phyloP scores from a whole-genome alignment of 2,113 vertebrate genomes.

The Pavo muticus region DNA sequence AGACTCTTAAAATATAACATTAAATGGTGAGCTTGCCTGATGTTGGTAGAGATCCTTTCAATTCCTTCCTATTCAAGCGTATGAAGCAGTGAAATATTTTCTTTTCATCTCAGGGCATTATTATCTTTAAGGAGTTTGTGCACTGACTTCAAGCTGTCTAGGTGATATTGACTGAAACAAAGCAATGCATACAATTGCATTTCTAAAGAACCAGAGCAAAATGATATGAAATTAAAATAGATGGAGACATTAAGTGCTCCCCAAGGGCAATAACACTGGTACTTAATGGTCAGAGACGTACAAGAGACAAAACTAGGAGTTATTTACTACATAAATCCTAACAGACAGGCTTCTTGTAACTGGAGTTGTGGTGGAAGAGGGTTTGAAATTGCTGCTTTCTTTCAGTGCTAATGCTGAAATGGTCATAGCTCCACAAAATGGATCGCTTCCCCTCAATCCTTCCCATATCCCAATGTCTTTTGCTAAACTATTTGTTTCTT shows the following conservation, averaged over 20 bases:
- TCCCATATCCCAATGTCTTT: neutral
- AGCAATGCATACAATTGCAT: slow-evolving; percentile 56
- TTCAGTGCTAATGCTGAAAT: neutral
- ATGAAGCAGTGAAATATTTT: slow-evolving; percentile 37
- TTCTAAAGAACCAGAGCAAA: slow-evolving; percentile 64
- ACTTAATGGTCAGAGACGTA: slow-evolving; percentile 55
- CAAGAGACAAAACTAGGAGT: slow-evolving; percentile 38
- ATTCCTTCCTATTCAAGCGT: neutral
- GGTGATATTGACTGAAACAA: slow-evolving; percentile 67
- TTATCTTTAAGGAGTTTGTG: slow-evolving; percentile 51
- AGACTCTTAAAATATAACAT: slow-evolving; percentile 15
- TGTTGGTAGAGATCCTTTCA: neutral
- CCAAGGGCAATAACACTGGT: slow-evolving; percentile 28
- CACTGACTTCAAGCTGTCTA: slow-evolving; percentile 42
- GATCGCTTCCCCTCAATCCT: neutral
- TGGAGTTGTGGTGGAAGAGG: neutral
- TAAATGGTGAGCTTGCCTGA: neutral
- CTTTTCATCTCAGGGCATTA: slow-evolving; percentile 31
- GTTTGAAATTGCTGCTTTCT: slow-evolving; percentile 19
- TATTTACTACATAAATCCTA: slow-evolving; percentile 18
- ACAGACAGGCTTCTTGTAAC: slow-evolving; percentile 12
- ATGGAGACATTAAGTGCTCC: slow-evolving; percentile 60
- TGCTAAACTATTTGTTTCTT: neutral
- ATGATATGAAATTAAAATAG: slow-evolving; percentile 69
- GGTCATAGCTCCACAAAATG: neutral